Evolutionary conservation across 2,888 invertebrate species (phyloP).

Genomic region (Plagiodera versicolora): DNA sequence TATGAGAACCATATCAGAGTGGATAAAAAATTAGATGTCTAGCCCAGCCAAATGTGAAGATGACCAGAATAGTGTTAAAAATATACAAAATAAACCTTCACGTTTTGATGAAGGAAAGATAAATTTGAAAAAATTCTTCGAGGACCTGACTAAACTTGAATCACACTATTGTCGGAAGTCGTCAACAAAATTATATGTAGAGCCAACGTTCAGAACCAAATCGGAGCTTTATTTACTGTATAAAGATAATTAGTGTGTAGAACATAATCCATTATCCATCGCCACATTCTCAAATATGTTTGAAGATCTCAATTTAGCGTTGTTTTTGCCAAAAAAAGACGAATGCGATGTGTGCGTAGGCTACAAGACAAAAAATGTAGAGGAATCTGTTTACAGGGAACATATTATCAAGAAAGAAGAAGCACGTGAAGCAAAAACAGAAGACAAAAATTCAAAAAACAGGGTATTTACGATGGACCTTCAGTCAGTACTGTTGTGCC

Average conservation of each 20-base stretch:
- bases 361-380: no score
- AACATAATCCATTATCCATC: no score
- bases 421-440: conserved; percentile 19
- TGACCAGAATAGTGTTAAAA: conserved; percentile 4
- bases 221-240: no score
- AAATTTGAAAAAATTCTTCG: conserved; percentile 6
- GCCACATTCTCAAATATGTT: no score
- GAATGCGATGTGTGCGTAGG: no score
- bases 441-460: conserved; percentile 19
- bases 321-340: no score
- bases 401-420: no score
- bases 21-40: conserved; percentile 5
- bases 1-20: conserved; percentile 14
- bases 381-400: no score
- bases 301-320: no score
- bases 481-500: conserved; percentile 20
- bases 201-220: no score
- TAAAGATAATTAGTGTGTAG: no score
- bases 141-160: conserved; percentile 3
- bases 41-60: neutral
- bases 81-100: conserved; percentile 5
- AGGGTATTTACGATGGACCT: conserved; percentile 23
- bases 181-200: neutral
- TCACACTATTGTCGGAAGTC: neutral
- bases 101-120: conserved; percentile 3